Conservation (phyloP, 2,113 vertebrate species). For the Epinephelus fuscoguttatus region DNA sequence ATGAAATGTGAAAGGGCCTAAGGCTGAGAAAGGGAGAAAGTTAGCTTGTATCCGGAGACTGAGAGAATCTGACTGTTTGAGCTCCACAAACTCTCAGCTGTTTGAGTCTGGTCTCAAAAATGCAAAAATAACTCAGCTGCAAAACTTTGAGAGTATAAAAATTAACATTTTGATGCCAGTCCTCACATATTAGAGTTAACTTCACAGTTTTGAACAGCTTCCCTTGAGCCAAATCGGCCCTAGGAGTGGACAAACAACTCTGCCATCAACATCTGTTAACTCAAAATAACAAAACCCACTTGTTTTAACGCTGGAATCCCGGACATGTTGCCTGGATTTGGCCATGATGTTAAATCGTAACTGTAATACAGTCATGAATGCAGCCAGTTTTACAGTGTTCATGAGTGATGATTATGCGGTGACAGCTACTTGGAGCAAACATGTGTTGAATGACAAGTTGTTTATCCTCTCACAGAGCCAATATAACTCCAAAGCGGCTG, state of each 20-base stretch:
- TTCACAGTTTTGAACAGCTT: not conserved
- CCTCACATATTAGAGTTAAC: not conserved
- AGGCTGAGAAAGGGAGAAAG: slow-evolving; percentile 38
- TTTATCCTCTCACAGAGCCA: slow-evolving; percentile 15
- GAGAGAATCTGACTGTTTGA: slow-evolving; percentile 5
- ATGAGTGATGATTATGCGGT: not conserved
- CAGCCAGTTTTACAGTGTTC: not conserved
- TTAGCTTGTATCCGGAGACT: not conserved
- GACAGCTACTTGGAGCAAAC: slow-evolving; percentile 2
- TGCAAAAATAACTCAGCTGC: not conserved
- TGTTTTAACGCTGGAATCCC: not conserved
- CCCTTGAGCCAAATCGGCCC: not conserved
- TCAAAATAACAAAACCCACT: not conserved
- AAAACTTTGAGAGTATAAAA: not conserved
- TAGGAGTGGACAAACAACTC: not conserved
- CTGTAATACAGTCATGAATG: not conserved
- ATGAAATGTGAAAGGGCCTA: slow-evolving; percentile 44
- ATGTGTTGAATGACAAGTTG: slow-evolving; percentile 28
- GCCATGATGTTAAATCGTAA: not conserved
- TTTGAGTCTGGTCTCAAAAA: not conserved
- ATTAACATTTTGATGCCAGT: not conserved
- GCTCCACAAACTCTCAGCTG: slow-evolving; percentile 1
- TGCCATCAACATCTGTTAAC: slow-evolving; percentile 5
- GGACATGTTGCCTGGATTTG: not conserved
- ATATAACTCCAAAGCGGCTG: not conserved